A percentile compares a stretch with the other conserved stretches of the same genome.
Conservation (phyloP, 2,888 invertebrate genomes). For the Syritta pipiens region DNA sequence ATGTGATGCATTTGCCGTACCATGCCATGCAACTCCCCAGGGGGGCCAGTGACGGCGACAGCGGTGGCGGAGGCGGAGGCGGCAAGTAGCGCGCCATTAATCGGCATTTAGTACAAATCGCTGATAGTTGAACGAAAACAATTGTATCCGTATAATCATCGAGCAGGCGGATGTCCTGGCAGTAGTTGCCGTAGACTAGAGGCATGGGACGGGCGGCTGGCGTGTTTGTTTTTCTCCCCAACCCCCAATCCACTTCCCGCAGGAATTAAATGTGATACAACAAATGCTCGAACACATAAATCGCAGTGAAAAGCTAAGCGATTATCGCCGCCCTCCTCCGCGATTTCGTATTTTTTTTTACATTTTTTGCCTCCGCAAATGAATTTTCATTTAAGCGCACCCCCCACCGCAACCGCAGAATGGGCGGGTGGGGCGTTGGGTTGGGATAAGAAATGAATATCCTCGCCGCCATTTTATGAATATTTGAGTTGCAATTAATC, state of each 20-base stretch:
- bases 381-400: conserved; percentile 63
- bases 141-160: conserved; percentile 57
- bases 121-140: conserved; percentile 67
- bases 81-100: conserved; percentile 41
- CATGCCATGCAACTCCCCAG: too few species aligned
- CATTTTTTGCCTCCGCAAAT: conserved; percentile 59
- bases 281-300: conserved; percentile 58
- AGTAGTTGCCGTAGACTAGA: background rate
- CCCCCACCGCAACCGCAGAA: conserved; percentile 57
- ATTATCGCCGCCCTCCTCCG: conserved; percentile 11
- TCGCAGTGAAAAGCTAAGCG: conserved; percentile 48
- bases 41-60: too few species aligned
- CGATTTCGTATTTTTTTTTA: too few species aligned
- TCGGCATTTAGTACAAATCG: conserved; percentile 68
- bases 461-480: conserved; percentile 65
- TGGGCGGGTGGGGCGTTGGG: background rate
- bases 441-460: conserved; percentile 54
- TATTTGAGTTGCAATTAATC: conserved; percentile 69
- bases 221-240: background rate
- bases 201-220: background rate
- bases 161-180: conserved; percentile 41
- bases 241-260: conserved; percentile 14
- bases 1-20: conserved; percentile 12
- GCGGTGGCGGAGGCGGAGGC: too few species aligned
- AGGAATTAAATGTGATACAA: conserved; percentile 60